Conservation (phyloP, 2,888 invertebrate genomes). For the Heliconius charithonia region DNA sequence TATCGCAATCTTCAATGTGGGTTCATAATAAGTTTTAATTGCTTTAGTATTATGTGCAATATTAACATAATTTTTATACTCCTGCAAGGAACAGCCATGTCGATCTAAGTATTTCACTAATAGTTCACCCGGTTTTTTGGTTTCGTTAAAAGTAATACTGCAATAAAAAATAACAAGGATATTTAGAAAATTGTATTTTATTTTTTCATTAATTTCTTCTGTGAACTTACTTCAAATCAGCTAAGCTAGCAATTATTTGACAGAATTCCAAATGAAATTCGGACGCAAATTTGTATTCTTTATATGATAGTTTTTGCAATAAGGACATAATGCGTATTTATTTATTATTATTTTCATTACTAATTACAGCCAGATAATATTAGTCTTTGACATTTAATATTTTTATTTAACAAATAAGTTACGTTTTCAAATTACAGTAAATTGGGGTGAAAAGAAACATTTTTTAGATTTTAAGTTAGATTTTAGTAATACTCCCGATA, state of each 20-base stretch:
- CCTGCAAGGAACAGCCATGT: conserved; percentile 59
- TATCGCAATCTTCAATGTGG: conserved; percentile 73
- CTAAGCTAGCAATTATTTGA: conserved; percentile 67
- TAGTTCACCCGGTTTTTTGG: conserved; percentile 66
- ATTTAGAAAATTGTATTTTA: not conserved
- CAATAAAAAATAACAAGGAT: conserved; percentile 29
- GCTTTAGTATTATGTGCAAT: conserved; percentile 57
- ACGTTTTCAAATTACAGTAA: too few relatives aligned
- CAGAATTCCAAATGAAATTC: conserved; percentile 64
- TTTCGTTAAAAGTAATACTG: conserved; percentile 61
- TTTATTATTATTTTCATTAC: conserved; percentile 4
- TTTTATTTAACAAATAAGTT: too few relatives aligned
- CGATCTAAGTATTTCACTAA: conserved; percentile 68
- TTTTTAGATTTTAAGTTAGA: too few relatives aligned
- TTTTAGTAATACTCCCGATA: too few relatives aligned
- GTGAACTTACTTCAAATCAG: conserved; percentile 63
- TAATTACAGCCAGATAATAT: too few relatives aligned
- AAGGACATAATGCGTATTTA: conserved; percentile 63
- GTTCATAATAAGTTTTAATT: conserved; percentile 65
- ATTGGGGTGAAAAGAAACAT: too few relatives aligned
- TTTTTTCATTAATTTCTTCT: not conserved
- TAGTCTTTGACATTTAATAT: too few relatives aligned
- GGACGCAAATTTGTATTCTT: conserved; percentile 65
- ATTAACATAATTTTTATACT: conserved; percentile 58
- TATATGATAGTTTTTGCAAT: conserved; percentile 64